Evolutionary conservation across 2,797 vertebrate genomes (phyloP), one percentile per base, ranked within the genome.

Genomic region (Phalanger gymnotis): DNA sequence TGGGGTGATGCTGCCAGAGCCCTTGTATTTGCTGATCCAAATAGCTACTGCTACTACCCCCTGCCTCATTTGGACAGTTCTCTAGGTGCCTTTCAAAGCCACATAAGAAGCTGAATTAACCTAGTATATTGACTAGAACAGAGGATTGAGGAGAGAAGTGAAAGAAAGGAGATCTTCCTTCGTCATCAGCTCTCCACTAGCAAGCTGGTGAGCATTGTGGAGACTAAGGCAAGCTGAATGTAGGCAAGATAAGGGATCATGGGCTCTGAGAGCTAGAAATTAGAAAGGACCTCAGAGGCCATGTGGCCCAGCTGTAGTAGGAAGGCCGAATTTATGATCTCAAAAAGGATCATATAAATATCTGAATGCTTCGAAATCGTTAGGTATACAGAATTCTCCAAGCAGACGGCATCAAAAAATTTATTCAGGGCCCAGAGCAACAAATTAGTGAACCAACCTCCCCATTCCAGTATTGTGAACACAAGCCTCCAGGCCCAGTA

Each of bases 111-210:
- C 5, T 54, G 0, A 4, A 0, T 96, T 94, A 91, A 54, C 47
- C n/a, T 92, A 91, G 90, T 93, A 96, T 56, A 34, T 61, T 55
- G 52, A 47, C 87, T 54, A 16, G 53, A 93, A 54, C 55, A 92
- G 94, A 73, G 81, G 93, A 91, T 58, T 81, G 73, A 66, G 66
- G 58, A 93, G 93, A 16, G 61, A n/a, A 9, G 61, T 91, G 12
- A 93, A 58, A 94, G 51, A 28, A 28, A 11, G 73, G 40, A 7
- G 57, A 54, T 96, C 7, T 91, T 89, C 54, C 54, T 53, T 91
- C 31, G 4, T 34, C 30, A 7, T 90, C 34, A 25, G 54, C 92
- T 89, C 90, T 61, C 40, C 40, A 30, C 89, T 55, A 16, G 30
- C 6, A 51, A 96, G 54, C 92, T 94, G 55, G 91, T 61, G 90